Conservation (phyloP, 1,140 invertebrate genomes). For the Venturia canescens region DNA sequence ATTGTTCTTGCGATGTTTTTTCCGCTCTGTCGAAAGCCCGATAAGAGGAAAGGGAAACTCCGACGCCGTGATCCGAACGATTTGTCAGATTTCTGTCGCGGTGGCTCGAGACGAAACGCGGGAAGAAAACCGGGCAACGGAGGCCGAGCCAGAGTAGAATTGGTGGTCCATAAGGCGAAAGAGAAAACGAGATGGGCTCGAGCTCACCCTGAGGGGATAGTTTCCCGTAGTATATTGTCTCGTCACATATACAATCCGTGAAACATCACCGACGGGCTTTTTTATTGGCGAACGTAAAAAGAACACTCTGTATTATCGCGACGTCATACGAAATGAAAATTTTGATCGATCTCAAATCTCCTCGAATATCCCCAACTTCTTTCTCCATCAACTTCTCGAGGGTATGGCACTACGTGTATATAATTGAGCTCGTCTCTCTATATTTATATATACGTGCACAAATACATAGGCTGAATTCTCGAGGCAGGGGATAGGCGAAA, state of each 20-base stretch:
- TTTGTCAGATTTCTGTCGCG: constrained; percentile 24
- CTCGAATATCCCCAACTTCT: not conserved
- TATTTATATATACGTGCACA: not conserved
- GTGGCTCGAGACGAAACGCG: not conserved
- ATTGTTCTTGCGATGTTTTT: constrained; percentile 18
- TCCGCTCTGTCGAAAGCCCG: constrained; percentile 14
- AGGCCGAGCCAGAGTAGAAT: not conserved
- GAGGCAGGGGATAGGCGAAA: not conserved
- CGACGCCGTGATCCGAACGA: constrained; percentile 19
- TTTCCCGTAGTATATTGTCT: constrained; percentile 1
- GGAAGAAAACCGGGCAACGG: not conserved
- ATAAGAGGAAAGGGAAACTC: not conserved
- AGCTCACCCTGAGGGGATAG: constrained; percentile 23
- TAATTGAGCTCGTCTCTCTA: not conserved
- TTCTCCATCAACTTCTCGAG: not conserved
- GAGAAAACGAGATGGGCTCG: not conserved
- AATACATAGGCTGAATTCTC: not conserved
- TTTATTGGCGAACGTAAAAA: constrained; percentile 24
- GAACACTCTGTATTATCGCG: constrained; percentile 10
- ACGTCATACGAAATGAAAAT: constrained; percentile 20
- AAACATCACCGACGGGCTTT: constrained; percentile 19
- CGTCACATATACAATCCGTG: constrained; percentile 7
- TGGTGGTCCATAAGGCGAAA: not conserved
- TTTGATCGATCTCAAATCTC: constrained; percentile 8
- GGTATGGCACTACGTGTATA: not conserved